phyloP scores from a whole-genome alignment of 2,113 vertebrate species.

The Tympanuchus pallidicinctus region DNA sequence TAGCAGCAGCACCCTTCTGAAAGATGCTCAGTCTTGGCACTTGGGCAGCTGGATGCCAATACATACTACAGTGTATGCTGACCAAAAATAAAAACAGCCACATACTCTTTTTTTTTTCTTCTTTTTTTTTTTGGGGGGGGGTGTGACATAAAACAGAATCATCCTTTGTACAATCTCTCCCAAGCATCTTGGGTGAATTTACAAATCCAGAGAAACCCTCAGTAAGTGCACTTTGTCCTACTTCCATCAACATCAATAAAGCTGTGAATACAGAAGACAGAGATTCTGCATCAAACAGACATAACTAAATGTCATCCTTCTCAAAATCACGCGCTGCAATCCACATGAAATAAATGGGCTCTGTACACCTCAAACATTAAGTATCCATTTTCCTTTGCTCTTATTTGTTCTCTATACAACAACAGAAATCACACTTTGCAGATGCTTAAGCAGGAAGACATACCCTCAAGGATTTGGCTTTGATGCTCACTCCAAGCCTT shows the following conservation, averaged over 20 bases:
- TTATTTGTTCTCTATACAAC: background rate
- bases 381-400: background rate
- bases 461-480: background rate
- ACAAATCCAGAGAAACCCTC: background rate
- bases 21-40: background rate
- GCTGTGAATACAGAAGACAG: background rate
- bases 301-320: background rate
- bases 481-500: slow-evolving; percentile 28
- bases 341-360: background rate
- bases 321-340: background rate
- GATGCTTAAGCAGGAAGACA: slow-evolving; percentile 6
- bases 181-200: background rate
- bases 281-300: background rate
- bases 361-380: background rate
- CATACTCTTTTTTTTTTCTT: background rate
- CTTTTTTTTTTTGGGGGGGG: background rate
- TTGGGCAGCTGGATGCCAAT: background rate
- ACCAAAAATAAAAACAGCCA: background rate
- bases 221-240: background rate
- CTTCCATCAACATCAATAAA: slow-evolving; percentile 12
- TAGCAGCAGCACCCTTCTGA: background rate
- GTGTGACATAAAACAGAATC: background rate
- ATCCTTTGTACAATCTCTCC: background rate
- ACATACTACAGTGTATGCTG: background rate
- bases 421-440: background rate